A percentile compares a stretch with the other conserved stretches of the same genome.
Conservation (phyloP, 2,113 vertebrate genomes). For the Fulica atra region DNA sequence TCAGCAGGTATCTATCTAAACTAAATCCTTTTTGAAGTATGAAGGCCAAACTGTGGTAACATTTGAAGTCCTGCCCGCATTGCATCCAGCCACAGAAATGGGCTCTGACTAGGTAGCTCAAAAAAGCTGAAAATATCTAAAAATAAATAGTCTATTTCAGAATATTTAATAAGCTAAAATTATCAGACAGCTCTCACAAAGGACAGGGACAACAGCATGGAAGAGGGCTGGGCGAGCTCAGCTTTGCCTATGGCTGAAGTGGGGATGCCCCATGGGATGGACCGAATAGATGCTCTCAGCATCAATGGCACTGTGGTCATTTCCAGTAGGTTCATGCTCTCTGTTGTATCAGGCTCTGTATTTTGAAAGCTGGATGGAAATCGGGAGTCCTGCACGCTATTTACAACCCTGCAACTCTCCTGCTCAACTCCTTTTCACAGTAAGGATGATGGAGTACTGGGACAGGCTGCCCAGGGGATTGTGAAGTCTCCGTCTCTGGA, state of each 20-base stretch:
- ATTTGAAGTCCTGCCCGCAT: not conserved
- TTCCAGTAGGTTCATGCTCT: not conserved
- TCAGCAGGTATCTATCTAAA: not conserved
- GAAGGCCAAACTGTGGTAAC: not conserved
- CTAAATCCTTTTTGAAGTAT: not conserved
- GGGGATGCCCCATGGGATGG: not conserved
- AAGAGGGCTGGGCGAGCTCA: not conserved
- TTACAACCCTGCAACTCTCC: not conserved
- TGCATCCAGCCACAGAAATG: fast-evolving
- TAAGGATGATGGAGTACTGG: too few species aligned
- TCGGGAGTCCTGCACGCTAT: not conserved
- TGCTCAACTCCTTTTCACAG: not conserved
- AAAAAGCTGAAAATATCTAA: not conserved
- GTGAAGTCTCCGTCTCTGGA: too few species aligned
- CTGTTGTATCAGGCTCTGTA: not conserved
- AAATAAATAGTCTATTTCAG: not conserved
- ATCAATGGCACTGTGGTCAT: not conserved
- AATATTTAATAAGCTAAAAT: not conserved
- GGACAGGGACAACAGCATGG: fast-evolving
- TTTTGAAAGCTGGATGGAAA: not conserved
- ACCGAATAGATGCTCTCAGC: not conserved
- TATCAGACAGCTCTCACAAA: not conserved
- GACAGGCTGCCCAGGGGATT: too few species aligned
- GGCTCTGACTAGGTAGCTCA: not conserved
- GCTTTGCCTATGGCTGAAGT: not conserved